phyloP scores from a whole-genome alignment of 2,797 vertebrate genomes.

The Typhlichthys subterraneus region DNA sequence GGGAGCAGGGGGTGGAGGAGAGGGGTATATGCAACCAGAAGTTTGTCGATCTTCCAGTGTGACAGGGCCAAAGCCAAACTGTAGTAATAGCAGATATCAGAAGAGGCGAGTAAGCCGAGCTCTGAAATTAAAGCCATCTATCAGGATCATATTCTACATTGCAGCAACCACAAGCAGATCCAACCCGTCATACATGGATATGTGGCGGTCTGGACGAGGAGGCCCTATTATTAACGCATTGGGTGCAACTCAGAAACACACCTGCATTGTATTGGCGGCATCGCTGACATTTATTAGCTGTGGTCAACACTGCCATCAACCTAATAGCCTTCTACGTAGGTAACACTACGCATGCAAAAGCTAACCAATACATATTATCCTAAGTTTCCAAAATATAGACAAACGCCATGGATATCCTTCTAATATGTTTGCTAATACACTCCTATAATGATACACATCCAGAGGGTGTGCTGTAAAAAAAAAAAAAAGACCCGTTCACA shows the following conservation, averaged over 20 bases:
- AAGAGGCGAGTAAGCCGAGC: constrained; percentile 48
- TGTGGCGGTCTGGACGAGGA: constrained; percentile 12
- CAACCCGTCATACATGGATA: constrained; percentile 60
- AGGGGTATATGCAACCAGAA: constrained; percentile 69
- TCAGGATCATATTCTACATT: constrained; percentile 34
- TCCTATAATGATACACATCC: constrained; percentile 4
- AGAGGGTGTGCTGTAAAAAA: constrained; percentile 31
- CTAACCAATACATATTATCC: constrained; percentile 15
- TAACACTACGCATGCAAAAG: constrained; percentile 24
- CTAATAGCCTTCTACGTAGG: constrained; percentile 50
- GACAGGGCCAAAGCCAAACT: constrained; percentile 77
- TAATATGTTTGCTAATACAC: constrained; percentile 16
- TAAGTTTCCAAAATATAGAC: too few relatives aligned
- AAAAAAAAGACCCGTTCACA: too few relatives aligned
- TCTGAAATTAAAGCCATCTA: constrained; percentile 18
- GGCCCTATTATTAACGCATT: constrained; percentile 6
- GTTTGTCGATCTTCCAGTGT: constrained; percentile 77
- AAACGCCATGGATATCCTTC: neutral
- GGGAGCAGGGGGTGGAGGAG: constrained; percentile 64
- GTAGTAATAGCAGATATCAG: constrained; percentile 61
- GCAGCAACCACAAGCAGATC: constrained; percentile 88
- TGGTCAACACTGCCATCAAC: constrained; percentile 11
- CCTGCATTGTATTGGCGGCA: neutral
- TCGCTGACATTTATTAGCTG: neutral
- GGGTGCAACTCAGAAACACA: constrained; percentile 15